Base-by-base conservation (phyloP, 2,888 invertebrate species). In the Macrosiphum euphorbiae region DNA sequence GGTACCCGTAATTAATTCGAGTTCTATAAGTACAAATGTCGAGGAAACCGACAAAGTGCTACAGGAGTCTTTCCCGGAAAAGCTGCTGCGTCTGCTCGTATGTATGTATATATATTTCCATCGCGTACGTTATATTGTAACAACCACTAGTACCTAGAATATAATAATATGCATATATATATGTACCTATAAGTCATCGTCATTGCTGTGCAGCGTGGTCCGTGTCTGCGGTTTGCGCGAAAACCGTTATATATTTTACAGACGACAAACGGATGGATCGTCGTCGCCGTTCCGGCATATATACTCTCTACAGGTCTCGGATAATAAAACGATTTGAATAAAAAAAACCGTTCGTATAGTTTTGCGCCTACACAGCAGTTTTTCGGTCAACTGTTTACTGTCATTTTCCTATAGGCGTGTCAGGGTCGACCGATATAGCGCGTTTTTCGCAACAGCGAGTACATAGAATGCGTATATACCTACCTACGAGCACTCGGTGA, bases 371-470 rank as follows among this genome's bases (percentile, higher is more conserved):
- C 41, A 41, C 41, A 7, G 26, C 58, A 5, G 26, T 88, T 88
- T 88, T 88, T 88, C 88, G 44, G 89, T 89, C 61, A 26, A 47
- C 61, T 61, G n/a, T 61, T 89, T 89, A 20, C 44, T 44, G 47
- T 26, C 50, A 58, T 28, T 28, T n/a, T 67, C n/a, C n/a, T 28
- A 44, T 44, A 91, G 91, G 91, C 84, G 91, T 91, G 91, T 91
- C 91, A 91, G 91, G 91, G 91, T 91, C 91, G 84, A 47, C 8
- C 78, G 67, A 67, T n/a, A 67, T n/a, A n/a, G n/a, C 11, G 35
- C 35, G 41, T 91, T 91, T 91, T 84, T 91, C 91, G 78, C 91
- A 84, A 91, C 41, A 35, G 67, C n/a, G 20, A 47, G 3, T n/a
- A 52, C 20, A 41, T 35, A 35, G 13, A 78, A 35, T 35, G 35